Conservation (phyloP, 1,140 invertebrate genomes). For the Charaxes varanes region DNA sequence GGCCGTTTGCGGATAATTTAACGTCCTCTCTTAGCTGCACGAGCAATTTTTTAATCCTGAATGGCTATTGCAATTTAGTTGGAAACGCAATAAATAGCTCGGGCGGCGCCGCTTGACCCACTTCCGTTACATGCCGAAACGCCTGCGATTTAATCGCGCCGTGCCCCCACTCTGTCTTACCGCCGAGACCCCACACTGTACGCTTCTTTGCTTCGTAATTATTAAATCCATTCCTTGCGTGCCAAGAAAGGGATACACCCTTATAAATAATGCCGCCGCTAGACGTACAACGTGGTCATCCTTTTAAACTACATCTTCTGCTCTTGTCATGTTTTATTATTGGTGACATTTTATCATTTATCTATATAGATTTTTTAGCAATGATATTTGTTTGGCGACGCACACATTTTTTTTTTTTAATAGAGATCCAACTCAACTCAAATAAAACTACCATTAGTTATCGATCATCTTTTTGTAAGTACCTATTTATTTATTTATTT, state of each 20-base stretch:
- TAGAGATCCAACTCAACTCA: too few relatives aligned
- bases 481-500: too few relatives aligned
- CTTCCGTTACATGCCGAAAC: slow-evolving; percentile 70
- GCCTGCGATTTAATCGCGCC: slow-evolving; percentile 66
- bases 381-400: too few relatives aligned
- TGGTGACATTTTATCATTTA: too few relatives aligned
- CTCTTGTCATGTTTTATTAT: background rate
- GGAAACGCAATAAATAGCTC: slow-evolving; percentile 68
- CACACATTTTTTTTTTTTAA: too few relatives aligned
- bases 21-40: slow-evolving; percentile 9
- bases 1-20: too few relatives aligned
- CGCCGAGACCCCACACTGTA: slow-evolving; percentile 52
- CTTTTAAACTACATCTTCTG: background rate
- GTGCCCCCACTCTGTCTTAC: slow-evolving; percentile 53
- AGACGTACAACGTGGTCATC: slow-evolving; percentile 18
- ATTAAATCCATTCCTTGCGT: slow-evolving; percentile 56
- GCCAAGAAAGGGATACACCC: slow-evolving; percentile 35
- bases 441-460: too few relatives aligned
- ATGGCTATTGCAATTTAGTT: slow-evolving; percentile 58
- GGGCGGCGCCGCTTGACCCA: slow-evolving; percentile 66
- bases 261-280: slow-evolving; percentile 14
- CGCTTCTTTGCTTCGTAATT: slow-evolving; percentile 61
- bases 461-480: too few relatives aligned
- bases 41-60: slow-evolving; percentile 23
- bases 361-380: too few relatives aligned